phyloP scores from a whole-genome alignment of 2,888 invertebrate species.

The Calameuta idolon region DNA sequence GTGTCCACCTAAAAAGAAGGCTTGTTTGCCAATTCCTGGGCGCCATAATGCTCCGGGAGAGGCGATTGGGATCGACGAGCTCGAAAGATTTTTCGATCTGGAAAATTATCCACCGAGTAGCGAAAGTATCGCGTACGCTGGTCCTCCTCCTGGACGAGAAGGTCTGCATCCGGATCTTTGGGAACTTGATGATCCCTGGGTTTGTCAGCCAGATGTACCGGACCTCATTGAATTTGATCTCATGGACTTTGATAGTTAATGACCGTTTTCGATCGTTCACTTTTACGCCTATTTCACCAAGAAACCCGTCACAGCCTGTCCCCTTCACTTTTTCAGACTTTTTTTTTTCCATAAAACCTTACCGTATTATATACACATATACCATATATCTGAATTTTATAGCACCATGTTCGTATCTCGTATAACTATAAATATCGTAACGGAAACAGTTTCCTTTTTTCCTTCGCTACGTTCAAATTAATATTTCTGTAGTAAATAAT shows the following conservation, averaged over 20 bases:
- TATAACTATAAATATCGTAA: not conserved
- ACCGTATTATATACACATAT: not conserved
- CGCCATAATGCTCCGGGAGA: conserved; percentile 13
- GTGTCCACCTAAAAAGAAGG: conserved; percentile 36
- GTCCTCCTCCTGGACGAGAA: conserved; percentile 45
- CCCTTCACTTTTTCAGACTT: not conserved
- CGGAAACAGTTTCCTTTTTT: not conserved
- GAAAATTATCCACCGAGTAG: conserved; percentile 37
- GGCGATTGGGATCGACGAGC: conserved; percentile 36
- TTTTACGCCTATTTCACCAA: not conserved
- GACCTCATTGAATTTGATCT: conserved; percentile 47
- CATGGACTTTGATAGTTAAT: conserved; percentile 38
- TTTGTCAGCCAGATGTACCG: conserved; percentile 24
- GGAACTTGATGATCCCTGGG: conserved; percentile 57
- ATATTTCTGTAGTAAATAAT: not conserved
- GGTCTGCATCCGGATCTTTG: conserved; percentile 47
- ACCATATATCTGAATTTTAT: conserved; percentile 5
- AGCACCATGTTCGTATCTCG: not conserved
- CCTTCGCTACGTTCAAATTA: not conserved
- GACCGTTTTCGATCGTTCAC: not conserved
- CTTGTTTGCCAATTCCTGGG: conserved; percentile 33
- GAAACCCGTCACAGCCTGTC: not conserved
- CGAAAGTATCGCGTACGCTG: not conserved
- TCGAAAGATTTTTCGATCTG: conserved; percentile 51
- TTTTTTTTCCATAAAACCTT: not conserved